Evolutionary conservation across 2,888 invertebrate genomes (phyloP), one percentile per base, ranked within the genome.

Genomic region (Diarsia mendica): DNA sequence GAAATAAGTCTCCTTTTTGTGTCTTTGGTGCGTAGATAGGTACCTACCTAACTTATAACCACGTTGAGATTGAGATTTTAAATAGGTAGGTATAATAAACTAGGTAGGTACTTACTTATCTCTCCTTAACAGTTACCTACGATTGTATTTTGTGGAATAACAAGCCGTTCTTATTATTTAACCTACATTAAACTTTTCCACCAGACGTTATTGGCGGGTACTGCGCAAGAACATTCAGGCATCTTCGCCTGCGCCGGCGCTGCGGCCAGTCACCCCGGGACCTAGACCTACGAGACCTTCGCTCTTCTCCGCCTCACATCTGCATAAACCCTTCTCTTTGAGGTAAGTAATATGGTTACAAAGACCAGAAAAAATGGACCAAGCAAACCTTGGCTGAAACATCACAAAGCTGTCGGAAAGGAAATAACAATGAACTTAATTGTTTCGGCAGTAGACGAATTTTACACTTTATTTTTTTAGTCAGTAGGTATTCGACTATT

Each of bases 191-290:
- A 67, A 11, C n/a, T 71, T 70, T 58, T 85, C 48, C 60, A 58
- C 5, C 90, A 98, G 98, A 89, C 97, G 98, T 86, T 98, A 98
- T 90, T 98, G 98, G 97, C 97, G 97, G 66, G 97, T 98, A 46
- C 97, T 98, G 90, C 97, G 97, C n/a, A 98, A 98, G 92, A 98
- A 98, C 91, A 97, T 91, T 86, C 97, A 91, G 90, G 96, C 93
- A 49, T 93, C 95, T 15, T 92, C 90, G n/a, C 91, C 94, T 0
- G 90, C 92, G 76, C 95, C 95, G 4, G 90, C 94, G 60, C 88
- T 95, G 69, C 91, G 95, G 63, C 93, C 96, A 51, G 95, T 95
- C 64, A 94, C 95, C 13, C 95, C 96, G 0, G 94, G 94, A 39
- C 93, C 95, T n/a, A 83, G 95, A n/a, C 93, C 94, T 20, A 86